These are phyloP conservation scores for Ibycter americanus DNA, from an alignment of 2,797 vertebrate genomes.

Conservation along the genomic window DNA sequence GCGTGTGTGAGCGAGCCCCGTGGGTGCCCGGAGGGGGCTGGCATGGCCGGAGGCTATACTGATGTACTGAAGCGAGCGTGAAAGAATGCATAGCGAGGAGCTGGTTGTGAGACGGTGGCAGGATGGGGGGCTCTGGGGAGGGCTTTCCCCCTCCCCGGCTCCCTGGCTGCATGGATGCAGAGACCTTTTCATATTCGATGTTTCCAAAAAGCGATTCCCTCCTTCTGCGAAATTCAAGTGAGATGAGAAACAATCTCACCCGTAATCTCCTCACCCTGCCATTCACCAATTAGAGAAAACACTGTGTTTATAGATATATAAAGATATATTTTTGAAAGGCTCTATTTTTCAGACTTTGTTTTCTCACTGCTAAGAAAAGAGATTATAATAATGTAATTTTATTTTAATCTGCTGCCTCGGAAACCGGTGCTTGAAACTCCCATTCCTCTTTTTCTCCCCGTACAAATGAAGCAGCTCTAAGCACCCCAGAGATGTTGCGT, in stretches of 20 bases:
- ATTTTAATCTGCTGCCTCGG: constrained; percentile 58
- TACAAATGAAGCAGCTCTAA: constrained; percentile 47
- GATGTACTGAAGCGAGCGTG: background rate
- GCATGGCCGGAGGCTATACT: constrained; percentile 8
- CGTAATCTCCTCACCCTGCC: constrained; percentile 52
- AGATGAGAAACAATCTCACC: constrained; percentile 31
- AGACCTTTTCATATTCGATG: constrained; percentile 23
- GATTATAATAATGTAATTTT: constrained; percentile 60
- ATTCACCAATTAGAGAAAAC: constrained; percentile 62
- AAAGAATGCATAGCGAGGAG: background rate
- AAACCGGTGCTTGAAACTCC: constrained; percentile 37
- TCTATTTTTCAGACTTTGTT: constrained; percentile 75
- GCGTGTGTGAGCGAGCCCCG: background rate
- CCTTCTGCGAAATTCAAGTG: constrained; percentile 72
- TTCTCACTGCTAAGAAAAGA: constrained; percentile 61
- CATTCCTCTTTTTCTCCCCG: constrained; percentile 19
- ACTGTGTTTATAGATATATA: constrained; percentile 76
- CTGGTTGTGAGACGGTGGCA: background rate
- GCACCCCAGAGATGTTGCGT: background rate
- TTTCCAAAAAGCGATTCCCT: constrained; percentile 58
- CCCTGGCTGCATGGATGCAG: background rate
- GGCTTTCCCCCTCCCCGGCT: background rate
- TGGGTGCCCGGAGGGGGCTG: background rate
- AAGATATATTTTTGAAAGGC: constrained; percentile 75
- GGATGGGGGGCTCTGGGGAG: background rate